phyloP scores from a whole-genome alignment of 2,888 invertebrate species.

The Gymnocheta viridis region DNA sequence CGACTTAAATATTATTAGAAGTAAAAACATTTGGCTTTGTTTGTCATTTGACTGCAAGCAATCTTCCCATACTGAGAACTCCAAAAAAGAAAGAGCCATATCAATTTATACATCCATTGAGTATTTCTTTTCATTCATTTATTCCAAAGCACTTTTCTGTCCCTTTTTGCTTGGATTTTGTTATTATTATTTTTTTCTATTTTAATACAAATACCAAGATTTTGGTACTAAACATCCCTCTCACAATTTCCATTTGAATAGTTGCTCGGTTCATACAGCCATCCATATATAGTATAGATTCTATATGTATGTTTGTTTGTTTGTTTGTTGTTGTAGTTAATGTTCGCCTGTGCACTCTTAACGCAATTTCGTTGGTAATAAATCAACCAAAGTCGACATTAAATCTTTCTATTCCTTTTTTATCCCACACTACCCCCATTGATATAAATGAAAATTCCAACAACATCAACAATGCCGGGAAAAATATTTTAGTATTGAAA shows the following conservation, averaged over 20 bases:
- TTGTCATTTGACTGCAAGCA: slow-evolving; percentile 68
- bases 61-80: slow-evolving; percentile 35
- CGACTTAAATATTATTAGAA: slow-evolving; percentile 60
- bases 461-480: slow-evolving; percentile 28
- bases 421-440: slow-evolving; percentile 68
- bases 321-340: slow-evolving; percentile 42
- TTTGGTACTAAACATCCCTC: slow-evolving; percentile 61
- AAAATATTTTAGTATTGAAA: slow-evolving; percentile 46
- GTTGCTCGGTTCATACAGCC: slow-evolving; percentile 28
- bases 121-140: slow-evolving; percentile 51
- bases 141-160: slow-evolving; percentile 43
- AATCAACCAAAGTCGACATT: slow-evolving; percentile 81
- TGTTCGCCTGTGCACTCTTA: slow-evolving; percentile 71
- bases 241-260: slow-evolving; percentile 33
- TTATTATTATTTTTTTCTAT: slow-evolving; percentile 11
- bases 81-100: slow-evolving; percentile 39
- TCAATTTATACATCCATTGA: slow-evolving; percentile 60
- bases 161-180: slow-evolving; percentile 29
- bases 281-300: slow-evolving; percentile 17
- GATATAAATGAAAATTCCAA: slow-evolving; percentile 56
- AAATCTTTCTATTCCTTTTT: slow-evolving; percentile 77
- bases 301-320: slow-evolving; percentile 28
- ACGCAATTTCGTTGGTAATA: slow-evolving; percentile 81
- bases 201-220: slow-evolving; percentile 65
- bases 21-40: slow-evolving; percentile 67